Base-by-base conservation (phyloP, 2,888 invertebrate species). In the Aphidius colemani region DNA sequence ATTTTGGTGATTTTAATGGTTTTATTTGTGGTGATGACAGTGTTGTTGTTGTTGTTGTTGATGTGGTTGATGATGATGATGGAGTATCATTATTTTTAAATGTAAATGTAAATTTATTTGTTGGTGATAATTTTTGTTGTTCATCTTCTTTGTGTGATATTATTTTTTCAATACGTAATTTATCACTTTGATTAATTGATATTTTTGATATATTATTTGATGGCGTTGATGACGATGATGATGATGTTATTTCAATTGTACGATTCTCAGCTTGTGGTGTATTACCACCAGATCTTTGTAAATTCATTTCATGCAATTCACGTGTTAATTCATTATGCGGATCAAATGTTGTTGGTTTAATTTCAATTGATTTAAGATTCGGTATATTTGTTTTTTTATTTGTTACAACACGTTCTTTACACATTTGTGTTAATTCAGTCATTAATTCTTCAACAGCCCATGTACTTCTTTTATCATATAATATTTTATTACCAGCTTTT, bases 361-460 rank as follows among this genome's bases (percentile, higher is more conserved):
- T 61, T 61, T 70, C 69, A 2, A 70, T 69, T 48, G 71, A 71
- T 56, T 69, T 70, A 8, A 72, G 45, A 30, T 71, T 70, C 2
- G 13, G 0, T 53, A 72, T 67, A 43, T 65, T 64, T 30, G 70
- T 66, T 10, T 70, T 71, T 45, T 70, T 71, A 40, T 61, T 67
- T 1, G 64, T 66, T 30, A 30, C 30, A 1, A 61, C 66, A 0
- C 64, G 70, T 40, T 68, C 73, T 55, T 72, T 69, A 46, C 70
- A 71, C 69, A 74, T 72, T 46, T 76, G 72, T 46, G 74, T 67
- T 48, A 80, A 66, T 64, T 80, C 78, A 7, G 75, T 71, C 74
- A 80, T 75, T 6, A 80, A 68, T 43, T 77, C 76, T 61, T 79
- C 79, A 7, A 79, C 78, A 9, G 78, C 81, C 81, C 81, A 80